A percentile compares a stretch with the other conserved stretches of the same genome.
Conservation (phyloP, 92 coral and sea anemone species). For the Phenganax marumi region DNA sequence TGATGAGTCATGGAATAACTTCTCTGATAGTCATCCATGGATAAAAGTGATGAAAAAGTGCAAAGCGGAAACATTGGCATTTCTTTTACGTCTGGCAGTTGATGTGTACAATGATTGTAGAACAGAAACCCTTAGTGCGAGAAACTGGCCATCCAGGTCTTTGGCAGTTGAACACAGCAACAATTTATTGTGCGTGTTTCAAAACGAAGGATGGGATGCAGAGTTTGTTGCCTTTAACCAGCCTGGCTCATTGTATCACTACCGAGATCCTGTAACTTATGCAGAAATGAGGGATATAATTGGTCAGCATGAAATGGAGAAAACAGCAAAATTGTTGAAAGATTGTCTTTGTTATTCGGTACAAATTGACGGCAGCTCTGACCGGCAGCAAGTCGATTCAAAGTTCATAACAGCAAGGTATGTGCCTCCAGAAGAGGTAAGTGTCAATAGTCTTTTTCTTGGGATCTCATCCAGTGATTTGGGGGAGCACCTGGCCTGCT, state of each 20-base stretch:
- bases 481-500: conserved; percentile 1
- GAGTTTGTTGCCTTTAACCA: conserved; percentile 20
- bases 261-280: conserved; percentile 10
- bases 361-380: conserved; percentile 16
- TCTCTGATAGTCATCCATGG: conserved; percentile 12
- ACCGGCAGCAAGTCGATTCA: conserved; percentile 8
- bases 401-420: conserved; percentile 16
- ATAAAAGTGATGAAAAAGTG: conserved; percentile 16
- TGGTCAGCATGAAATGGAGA: not conserved
- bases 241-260: conserved; percentile 13
- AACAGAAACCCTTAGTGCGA: not conserved
- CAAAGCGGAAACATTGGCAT: not conserved
- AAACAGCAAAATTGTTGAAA: conserved; percentile 20
- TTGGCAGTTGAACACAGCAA: conserved; percentile 11
- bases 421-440: conserved; percentile 17
- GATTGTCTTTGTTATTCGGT: conserved; percentile 15
- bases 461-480: conserved; percentile 14
- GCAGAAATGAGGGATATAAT: conserved; percentile 15
- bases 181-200: conserved; percentile 14
- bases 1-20: conserved; percentile 9
- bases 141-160: conserved; percentile 15
- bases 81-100: not conserved
- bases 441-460: not conserved
- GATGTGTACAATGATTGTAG: conserved; percentile 11
- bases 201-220: conserved; percentile 26